These are phyloP conservation scores for Pogonocichla stellata DNA, from an alignment of 2,113 vertebrate species.

Conservation along the genomic window DNA sequence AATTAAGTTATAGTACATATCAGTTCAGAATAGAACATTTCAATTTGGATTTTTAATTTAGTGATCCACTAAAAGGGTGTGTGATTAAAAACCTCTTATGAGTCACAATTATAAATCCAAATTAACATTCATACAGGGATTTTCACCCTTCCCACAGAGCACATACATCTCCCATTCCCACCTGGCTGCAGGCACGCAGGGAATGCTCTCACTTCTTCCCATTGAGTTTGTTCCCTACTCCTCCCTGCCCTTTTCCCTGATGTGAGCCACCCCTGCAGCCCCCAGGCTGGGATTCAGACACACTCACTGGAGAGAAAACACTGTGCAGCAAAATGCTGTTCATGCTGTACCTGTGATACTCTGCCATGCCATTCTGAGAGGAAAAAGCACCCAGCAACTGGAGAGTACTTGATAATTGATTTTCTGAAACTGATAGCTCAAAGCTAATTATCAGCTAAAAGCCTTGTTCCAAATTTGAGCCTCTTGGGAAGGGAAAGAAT, in stretches of 20 bases:
- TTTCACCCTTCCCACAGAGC: not conserved
- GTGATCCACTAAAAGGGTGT: not conserved
- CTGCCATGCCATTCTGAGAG: not conserved
- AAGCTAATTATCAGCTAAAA: constrained; percentile 6
- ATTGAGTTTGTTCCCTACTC: not conserved
- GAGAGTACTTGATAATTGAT: not conserved
- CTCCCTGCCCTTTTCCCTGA: not conserved
- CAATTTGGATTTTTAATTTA: not conserved
- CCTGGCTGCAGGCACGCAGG: not conserved
- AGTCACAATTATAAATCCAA: not conserved
- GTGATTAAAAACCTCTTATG: not conserved
- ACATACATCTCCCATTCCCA: not conserved
- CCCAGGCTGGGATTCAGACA: not conserved
- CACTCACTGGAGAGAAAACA: accelerated
- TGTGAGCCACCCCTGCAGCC: not conserved
- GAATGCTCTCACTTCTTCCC: not conserved
- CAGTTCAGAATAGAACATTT: not conserved
- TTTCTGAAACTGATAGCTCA: not conserved
- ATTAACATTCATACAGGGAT: not conserved
- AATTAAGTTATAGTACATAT: not conserved
- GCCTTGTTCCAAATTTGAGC: not conserved
- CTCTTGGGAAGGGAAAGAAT: not conserved
- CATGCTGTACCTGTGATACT: not conserved
- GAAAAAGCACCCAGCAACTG: not conserved
- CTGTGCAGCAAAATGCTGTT: not conserved